Percentiles rank a stretch among this genome's conserved stretches.
Conservation (phyloP, 2,888 invertebrate species). For the Nasonia oneida region DNA sequence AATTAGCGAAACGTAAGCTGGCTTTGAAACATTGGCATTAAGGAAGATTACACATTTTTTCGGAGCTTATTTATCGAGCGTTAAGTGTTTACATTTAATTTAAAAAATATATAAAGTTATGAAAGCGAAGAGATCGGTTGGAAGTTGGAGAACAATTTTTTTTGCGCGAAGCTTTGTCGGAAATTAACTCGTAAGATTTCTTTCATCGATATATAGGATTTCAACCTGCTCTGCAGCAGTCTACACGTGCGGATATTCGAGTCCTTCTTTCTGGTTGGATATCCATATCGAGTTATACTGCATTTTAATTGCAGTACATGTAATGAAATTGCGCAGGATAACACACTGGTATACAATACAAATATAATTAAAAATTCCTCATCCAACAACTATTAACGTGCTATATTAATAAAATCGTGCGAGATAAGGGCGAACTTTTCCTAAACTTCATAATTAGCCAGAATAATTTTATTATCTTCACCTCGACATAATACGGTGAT, state of each 20-base stretch:
- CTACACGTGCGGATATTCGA: neutral
- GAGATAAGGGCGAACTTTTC: neutral
- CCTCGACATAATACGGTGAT: neutral
- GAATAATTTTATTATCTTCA: neutral
- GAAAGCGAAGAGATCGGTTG: neutral
- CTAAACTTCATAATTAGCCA: neutral
- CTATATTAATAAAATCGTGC: too few relatives aligned
- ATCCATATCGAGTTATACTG: slow-evolving; percentile 3
- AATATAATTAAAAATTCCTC: neutral
- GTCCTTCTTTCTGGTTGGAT: neutral
- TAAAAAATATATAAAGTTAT: neutral
- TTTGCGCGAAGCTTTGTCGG: neutral
- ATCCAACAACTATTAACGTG: too few relatives aligned
- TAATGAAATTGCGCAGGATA: neutral
- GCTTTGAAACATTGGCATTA: neutral
- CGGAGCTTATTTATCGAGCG: neutral
- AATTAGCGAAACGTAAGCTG: neutral
- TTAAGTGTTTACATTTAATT: slow-evolving; percentile 1
- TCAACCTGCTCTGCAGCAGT: neutral
- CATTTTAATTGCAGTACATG: neutral
- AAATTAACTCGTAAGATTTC: slow-evolving; percentile 19
- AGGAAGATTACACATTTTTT: neutral
- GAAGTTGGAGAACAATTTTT: neutral
- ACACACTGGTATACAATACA: neutral
- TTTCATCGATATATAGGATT: slow-evolving; percentile 6